A percentile compares a stretch with the other conserved stretches of the same genome.
Conservation (phyloP, 2,113 vertebrate species). For the Anas platyrhynchos region DNA sequence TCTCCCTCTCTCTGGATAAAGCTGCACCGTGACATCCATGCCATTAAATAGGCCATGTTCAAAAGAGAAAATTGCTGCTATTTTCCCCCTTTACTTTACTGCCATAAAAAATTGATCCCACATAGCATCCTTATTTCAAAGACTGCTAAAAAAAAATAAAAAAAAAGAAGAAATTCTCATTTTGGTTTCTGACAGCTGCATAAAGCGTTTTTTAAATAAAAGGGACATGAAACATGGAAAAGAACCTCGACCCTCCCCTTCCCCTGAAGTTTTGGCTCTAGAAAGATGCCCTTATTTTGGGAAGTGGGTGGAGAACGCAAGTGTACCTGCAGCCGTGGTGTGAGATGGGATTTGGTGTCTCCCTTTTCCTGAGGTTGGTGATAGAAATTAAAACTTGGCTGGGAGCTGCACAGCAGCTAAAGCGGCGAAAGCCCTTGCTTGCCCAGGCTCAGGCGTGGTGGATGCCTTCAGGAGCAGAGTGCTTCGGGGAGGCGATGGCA, state of each 20-base stretch:
- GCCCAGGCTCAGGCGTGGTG: not conserved
- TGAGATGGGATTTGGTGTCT: not conserved
- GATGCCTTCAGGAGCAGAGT: not conserved
- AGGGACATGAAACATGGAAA: slow-evolving; percentile 25
- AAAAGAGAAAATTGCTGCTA: slow-evolving; percentile 86
- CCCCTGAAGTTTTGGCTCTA: slow-evolving; percentile 20
- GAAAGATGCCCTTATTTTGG: slow-evolving; percentile 22
- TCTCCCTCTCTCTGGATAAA: slow-evolving; percentile 72
- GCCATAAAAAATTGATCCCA: slow-evolving; percentile 85
- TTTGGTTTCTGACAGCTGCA: slow-evolving; percentile 74
- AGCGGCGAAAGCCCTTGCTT: not conserved
- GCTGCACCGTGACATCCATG: slow-evolving; percentile 78
- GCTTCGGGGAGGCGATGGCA: not conserved
- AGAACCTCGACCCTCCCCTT: not conserved
- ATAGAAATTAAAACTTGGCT: not conserved
- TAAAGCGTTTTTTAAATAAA: slow-evolving; percentile 65
- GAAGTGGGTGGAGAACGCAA: not conserved
- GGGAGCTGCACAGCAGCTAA: not conserved
- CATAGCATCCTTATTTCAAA: slow-evolving; percentile 82
- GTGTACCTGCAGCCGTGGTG: not conserved
- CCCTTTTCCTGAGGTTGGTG: not conserved
- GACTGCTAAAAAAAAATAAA: slow-evolving; percentile 68
- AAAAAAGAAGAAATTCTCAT: slow-evolving; percentile 55
- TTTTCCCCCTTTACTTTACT: slow-evolving; percentile 84
- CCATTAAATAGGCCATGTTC: slow-evolving; percentile 82